Percentiles rank a stretch among this genome's conserved stretches.
Conservation (phyloP, 1,140 invertebrate genomes). For the Bombus sibiricus region DNA sequence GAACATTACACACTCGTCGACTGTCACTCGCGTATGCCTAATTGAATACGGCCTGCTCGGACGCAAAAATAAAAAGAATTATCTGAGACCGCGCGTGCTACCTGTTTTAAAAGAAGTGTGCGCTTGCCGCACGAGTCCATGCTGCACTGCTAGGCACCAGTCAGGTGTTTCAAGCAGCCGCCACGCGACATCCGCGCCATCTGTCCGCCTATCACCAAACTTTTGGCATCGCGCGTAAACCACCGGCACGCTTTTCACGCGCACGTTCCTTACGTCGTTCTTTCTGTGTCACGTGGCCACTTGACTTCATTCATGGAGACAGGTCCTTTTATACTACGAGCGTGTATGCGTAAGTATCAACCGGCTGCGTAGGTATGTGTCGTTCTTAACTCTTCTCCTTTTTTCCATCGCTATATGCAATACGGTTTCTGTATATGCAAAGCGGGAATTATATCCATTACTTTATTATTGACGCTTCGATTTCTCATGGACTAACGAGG, state of each 20-base stretch:
- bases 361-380: not conserved
- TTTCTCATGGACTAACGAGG: not conserved
- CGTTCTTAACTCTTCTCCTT: not conserved
- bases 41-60: not conserved
- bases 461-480: not conserved
- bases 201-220: slow-evolving; percentile 66
- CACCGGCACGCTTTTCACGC: slow-evolving; percentile 36
- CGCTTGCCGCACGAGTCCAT: slow-evolving; percentile 74
- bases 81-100: slow-evolving; percentile 61
- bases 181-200: slow-evolving; percentile 63
- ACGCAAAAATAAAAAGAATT: slow-evolving; percentile 33
- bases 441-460: not conserved
- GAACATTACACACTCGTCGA: not conserved
- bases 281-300: slow-evolving; percentile 21
- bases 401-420: not conserved
- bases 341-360: slow-evolving; percentile 1
- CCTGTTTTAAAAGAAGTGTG: slow-evolving; percentile 73
- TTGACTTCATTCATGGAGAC: slow-evolving; percentile 69
- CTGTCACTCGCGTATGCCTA: slow-evolving; percentile 34
- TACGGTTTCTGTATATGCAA: not conserved
- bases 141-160: slow-evolving; percentile 70
- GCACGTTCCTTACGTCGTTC: slow-evolving; percentile 6
- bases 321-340: slow-evolving; percentile 25
- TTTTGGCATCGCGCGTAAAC: not conserved
- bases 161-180: slow-evolving; percentile 75